Base-by-base conservation (phyloP, 1,140 invertebrate species). In the Drosophila dunni region DNA sequence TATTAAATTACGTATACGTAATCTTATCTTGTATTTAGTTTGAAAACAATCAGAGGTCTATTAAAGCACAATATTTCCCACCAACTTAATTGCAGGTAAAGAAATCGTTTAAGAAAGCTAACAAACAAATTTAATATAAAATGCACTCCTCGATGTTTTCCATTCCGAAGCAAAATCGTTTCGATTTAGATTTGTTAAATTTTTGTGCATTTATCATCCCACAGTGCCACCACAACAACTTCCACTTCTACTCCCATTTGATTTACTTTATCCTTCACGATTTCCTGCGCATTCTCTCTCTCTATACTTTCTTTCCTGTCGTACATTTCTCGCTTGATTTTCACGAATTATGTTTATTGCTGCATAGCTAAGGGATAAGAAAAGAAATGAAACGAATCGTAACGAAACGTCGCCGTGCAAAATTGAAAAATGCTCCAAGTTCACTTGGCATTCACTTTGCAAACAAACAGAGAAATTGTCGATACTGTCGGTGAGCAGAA, bases 371-470 rank as follows among this genome's bases (percentile, higher is more conserved):
- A 17, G 24, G 34, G 44, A 33, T 62, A 44, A 53, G 44, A 44
- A 56, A 29, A 40, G 56, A 10, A 33, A 53, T 2, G 48, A 51
- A 53, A 45, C 29, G 33, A 29, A 9, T 13, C 17, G 33, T 29
- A 51, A 44, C 17, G 40, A n/a, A 17, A 34, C 6, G 20, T 20
- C 8, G 20, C 36, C 8, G 24, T 11, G 34, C 11, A 74, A 79
- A 78, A 78, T 78, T 78, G 69, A 69, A 78, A 79, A 79, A 67
- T 63, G 36, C 77, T 72, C 10, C 61, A 70, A 75, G 67, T 69
- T 78, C 65, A 78, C 36, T 78, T 77, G 64, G 53, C 58, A 79
- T 72, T 71, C 77, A 62, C 57, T 75, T 78, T 71, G 76, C 76
- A 76, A 76, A 71, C 72, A 72, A 74, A 63, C 53, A 65, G 61